These are phyloP conservation scores for Cryptus viduatorius DNA, from an alignment of 2,888 invertebrate genomes.

Conservation along the genomic window DNA sequence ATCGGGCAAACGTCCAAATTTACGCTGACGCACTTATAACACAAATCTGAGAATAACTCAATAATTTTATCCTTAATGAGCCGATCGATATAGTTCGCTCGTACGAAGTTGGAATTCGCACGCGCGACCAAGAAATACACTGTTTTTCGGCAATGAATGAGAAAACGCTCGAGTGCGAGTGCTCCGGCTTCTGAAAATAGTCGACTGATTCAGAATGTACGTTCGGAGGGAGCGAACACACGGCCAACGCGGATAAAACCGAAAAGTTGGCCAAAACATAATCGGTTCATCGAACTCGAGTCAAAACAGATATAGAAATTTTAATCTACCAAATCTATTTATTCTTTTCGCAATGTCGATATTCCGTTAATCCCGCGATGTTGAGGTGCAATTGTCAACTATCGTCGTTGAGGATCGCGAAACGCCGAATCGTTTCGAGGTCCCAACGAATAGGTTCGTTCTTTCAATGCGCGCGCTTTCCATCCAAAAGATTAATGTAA, in stretches of 20 bases:
- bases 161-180: slow-evolving; percentile 28
- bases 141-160: slow-evolving; percentile 64
- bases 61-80: slow-evolving; percentile 8
- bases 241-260: slow-evolving; percentile 44
- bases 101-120: not conserved
- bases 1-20: slow-evolving; percentile 18
- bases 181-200: slow-evolving; percentile 61
- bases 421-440: not conserved
- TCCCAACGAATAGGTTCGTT: slow-evolving; percentile 63
- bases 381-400: not conserved
- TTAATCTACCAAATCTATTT: slow-evolving; percentile 21
- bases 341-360: not conserved
- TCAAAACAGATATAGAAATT: slow-evolving; percentile 19
- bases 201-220: slow-evolving; percentile 65
- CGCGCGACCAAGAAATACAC: slow-evolving; percentile 39
- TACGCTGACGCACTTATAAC: slow-evolving; percentile 20
- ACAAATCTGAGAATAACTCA: slow-evolving; percentile 4
- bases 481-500: slow-evolving; percentile 64
- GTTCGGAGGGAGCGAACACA: slow-evolving; percentile 28
- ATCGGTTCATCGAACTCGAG: slow-evolving; percentile 63
- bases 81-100: not conserved
- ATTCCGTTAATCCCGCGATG: not conserved
- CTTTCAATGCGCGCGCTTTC: slow-evolving; percentile 60
- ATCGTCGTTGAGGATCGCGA: too few relatives aligned
- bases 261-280: slow-evolving; percentile 62